Evolutionary conservation across 2,113 vertebrate species (phyloP).

Genomic region (Mesoclemmys tuberculata): DNA sequence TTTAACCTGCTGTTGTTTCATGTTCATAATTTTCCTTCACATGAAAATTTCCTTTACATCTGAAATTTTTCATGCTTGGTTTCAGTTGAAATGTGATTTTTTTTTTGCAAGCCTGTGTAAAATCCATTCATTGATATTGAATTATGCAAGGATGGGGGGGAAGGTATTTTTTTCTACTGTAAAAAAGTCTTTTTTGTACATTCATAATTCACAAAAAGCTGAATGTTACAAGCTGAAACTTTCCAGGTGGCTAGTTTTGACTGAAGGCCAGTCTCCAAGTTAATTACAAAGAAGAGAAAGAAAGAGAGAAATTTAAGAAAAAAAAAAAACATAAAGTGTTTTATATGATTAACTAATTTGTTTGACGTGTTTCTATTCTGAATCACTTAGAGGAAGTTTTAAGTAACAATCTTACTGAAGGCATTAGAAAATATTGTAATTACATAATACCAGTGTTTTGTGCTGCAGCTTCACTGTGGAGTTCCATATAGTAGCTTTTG

Average conservation of each 20-base stretch:
- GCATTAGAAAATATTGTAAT: conserved; percentile 52
- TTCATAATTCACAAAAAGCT: conserved; percentile 63
- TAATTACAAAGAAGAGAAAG: conserved; percentile 66
- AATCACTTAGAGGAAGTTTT: conserved; percentile 64
- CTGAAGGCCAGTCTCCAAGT: conserved; percentile 64
- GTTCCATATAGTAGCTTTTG: conserved; percentile 47
- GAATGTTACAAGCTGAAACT: conserved; percentile 70
- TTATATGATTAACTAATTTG: conserved; percentile 72
- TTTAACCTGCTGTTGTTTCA: conserved; percentile 50
- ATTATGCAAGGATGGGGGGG: conserved; percentile 49
- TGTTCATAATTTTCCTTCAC: neutral
- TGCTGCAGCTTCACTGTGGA: conserved; percentile 39
- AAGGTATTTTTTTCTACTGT: conserved; percentile 33
- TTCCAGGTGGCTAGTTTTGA: conserved; percentile 74
- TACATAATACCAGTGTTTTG: conserved; percentile 62
- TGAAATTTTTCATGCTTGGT: conserved; percentile 60
- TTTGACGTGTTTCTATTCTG: conserved; percentile 70
- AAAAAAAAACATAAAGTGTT: conserved; percentile 63
- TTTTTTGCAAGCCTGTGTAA: conserved; percentile 45
- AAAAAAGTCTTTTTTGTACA: conserved; percentile 20
- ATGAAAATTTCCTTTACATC: conserved; percentile 19
- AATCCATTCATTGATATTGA: conserved; percentile 66
- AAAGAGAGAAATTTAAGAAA: conserved; percentile 61
- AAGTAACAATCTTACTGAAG: conserved; percentile 63
- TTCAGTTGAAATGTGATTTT: conserved; percentile 49